Evolutionary conservation across 2,797 vertebrate species (phyloP).

Genomic region (Orestias chungarensis): DNA sequence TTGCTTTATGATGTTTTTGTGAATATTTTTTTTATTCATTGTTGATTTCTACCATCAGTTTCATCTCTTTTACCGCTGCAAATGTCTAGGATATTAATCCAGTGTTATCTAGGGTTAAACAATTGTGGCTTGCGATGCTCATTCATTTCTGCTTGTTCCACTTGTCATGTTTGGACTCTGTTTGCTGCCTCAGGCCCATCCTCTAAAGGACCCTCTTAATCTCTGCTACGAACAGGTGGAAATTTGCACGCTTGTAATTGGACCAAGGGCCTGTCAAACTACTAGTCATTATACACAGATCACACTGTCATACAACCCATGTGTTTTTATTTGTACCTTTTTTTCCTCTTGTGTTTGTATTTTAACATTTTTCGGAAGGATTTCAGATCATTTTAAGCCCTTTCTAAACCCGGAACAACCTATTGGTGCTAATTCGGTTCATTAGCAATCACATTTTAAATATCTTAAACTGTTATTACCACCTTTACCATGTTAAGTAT

Average conservation of each 20-base stretch:
- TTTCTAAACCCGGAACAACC: constrained; percentile 35
- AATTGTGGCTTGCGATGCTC: constrained; percentile 88
- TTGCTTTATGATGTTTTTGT: neutral
- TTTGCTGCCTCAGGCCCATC: constrained; percentile 86
- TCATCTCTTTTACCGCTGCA: constrained; percentile 10
- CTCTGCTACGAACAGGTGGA: constrained; percentile 92
- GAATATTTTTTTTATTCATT: constrained; percentile 2
- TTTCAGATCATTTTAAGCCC: constrained; percentile 21
- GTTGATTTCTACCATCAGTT: neutral
- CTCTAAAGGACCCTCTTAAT: constrained; percentile 92
- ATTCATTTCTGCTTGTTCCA: constrained; percentile 91
- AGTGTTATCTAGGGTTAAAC: constrained; percentile 88
- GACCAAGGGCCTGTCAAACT: constrained; percentile 93
- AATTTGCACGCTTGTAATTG: constrained; percentile 92
- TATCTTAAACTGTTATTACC: neutral
- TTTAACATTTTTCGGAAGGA: constrained; percentile 22
- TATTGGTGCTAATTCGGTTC: neutral
- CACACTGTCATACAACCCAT: constrained; percentile 78
- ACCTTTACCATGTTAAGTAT: neutral
- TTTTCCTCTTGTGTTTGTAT: constrained; percentile 22
- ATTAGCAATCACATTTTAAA: neutral
- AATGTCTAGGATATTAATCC: constrained; percentile 76
- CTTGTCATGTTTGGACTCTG: constrained; percentile 83
- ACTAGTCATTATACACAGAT: constrained; percentile 80
- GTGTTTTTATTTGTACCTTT: constrained; percentile 63